Evolutionary conservation across 2,888 invertebrate species (phyloP).

Genomic region (Apodemia hepburni): DNA sequence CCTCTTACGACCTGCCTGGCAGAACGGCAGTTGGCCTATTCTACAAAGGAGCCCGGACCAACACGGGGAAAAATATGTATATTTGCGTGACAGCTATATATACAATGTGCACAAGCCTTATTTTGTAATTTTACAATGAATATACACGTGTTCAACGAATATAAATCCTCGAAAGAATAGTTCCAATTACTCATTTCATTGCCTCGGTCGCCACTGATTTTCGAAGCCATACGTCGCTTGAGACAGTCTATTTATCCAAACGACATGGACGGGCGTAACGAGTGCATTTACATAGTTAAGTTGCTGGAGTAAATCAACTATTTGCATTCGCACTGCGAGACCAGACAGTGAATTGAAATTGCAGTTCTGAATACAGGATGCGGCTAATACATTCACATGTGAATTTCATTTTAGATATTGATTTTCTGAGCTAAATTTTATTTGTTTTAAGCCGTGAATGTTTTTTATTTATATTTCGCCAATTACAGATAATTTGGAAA

Average conservation of each 20-base stretch:
- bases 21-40: no score
- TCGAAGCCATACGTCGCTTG: constrained; percentile 52
- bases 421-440: no score
- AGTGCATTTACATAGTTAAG: constrained; percentile 31
- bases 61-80: no score
- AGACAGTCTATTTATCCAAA: constrained; percentile 61
- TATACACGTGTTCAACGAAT: not conserved
- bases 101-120: no score
- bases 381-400: constrained; percentile 5
- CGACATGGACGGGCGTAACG: constrained; percentile 45
- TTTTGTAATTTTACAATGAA: no score
- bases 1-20: no score
- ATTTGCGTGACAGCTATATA: no score
- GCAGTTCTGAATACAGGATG: constrained; percentile 27
- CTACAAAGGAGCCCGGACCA: no score
- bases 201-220: constrained; percentile 43
- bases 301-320: constrained; percentile 65
- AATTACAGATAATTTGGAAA: no score
- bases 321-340: constrained; percentile 48
- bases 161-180: constrained; percentile 9
- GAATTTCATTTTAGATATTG: constrained; percentile 16
- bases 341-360: constrained; percentile 27
- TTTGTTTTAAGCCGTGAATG: no score
- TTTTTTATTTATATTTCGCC: no score
- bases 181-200: constrained; percentile 60